Evolutionary conservation across 2,113 vertebrate genomes (phyloP).

Genomic region (Ginglymostoma cirratum): DNA sequence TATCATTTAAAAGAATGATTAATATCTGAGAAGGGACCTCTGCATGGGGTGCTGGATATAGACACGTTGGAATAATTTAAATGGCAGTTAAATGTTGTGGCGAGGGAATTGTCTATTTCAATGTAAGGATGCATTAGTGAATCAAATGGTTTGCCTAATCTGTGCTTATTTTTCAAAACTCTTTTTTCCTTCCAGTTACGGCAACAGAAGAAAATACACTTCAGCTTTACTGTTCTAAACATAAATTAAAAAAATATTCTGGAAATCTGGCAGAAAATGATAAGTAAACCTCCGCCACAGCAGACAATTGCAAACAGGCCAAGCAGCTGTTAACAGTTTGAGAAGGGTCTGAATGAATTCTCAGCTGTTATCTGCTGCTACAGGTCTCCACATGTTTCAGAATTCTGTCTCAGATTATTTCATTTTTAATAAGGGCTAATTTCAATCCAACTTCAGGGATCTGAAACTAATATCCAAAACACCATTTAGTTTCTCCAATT

Average conservation of each 20-base stretch:
- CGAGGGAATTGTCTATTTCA: not conserved
- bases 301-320: not conserved
- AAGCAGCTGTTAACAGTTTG: conserved; percentile 12
- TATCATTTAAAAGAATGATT: not conserved
- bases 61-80: not conserved
- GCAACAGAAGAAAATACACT: not conserved
- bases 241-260: not conserved
- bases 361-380: conserved; percentile 1
- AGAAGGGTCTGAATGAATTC: conserved; percentile 5
- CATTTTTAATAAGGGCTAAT: conserved; percentile 11
- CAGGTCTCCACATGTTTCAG: not conserved
- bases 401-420: not conserved
- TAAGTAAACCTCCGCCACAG: not conserved
- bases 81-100: not conserved
- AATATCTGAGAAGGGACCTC: not conserved
- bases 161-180: not conserved
- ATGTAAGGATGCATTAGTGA: not conserved
- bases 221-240: not conserved
- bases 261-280: not conserved
- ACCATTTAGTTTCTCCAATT: not conserved
- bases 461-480: not conserved
- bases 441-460: not conserved
- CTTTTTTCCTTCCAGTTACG: not conserved
- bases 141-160: not conserved
- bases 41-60: not conserved